phyloP scores from a whole-genome alignment of 2,797 vertebrate species.

The Octomys mimax region DNA sequence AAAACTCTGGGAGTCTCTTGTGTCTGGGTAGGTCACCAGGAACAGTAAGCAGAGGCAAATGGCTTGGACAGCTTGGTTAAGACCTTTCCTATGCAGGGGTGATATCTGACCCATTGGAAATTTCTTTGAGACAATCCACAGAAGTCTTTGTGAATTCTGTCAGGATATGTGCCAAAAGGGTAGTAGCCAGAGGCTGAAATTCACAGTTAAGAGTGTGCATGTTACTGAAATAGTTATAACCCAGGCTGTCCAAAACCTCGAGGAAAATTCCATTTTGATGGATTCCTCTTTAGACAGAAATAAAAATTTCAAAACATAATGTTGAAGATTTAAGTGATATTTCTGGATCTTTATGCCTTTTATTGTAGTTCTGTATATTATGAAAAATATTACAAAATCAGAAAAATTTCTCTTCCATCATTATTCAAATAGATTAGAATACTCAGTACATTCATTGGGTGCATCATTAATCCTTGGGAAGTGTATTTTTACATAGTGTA shows the following conservation, averaged over 20 bases:
- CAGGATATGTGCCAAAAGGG: not conserved
- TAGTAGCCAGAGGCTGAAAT: conserved; percentile 47
- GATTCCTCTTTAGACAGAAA: conserved; percentile 50
- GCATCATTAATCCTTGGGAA: conserved; percentile 58
- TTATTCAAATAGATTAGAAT: conserved; percentile 66
- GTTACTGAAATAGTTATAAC: conserved; percentile 49
- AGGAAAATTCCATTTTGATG: conserved; percentile 58
- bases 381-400: conserved; percentile 61
- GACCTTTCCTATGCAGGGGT: not conserved
- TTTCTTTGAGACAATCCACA: conserved; percentile 46
- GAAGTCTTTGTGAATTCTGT: conserved; percentile 58
- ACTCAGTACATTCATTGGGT: not conserved
- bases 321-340: conserved; percentile 44
- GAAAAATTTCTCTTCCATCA: conserved; percentile 54
- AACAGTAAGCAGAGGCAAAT: not conserved
- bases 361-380: conserved; percentile 47
- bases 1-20: not conserved
- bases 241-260: conserved; percentile 50
- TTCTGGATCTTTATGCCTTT: conserved; percentile 56
- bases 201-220: conserved; percentile 21
- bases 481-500: conserved; percentile 34
- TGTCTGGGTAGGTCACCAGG: not conserved
- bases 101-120: conserved; percentile 37
- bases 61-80: conserved; percentile 23
- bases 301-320: conserved; percentile 57